These are phyloP conservation scores for Hydrophis major DNA, from an alignment of 2,797 vertebrate species.

Conservation along the genomic window DNA sequence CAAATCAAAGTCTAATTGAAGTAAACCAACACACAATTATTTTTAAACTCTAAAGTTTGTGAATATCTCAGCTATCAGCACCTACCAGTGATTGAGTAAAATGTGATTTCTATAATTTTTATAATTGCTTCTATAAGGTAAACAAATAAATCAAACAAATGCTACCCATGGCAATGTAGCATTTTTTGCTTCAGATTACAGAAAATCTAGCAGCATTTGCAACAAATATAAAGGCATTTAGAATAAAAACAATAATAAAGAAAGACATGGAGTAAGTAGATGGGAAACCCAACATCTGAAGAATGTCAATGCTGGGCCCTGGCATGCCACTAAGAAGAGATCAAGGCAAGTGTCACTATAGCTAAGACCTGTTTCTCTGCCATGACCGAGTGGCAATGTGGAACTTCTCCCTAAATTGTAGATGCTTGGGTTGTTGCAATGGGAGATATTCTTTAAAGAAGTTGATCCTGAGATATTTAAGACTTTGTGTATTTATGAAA, in stretches of 20 bases:
- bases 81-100: background rate
- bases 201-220: background rate
- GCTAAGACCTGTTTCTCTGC: background rate
- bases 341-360: background rate
- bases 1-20: slow-evolving; percentile 21
- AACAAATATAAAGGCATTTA: background rate
- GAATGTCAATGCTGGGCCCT: background rate
- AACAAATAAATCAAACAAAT: background rate
- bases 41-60: background rate
- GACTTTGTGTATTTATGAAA: background rate
- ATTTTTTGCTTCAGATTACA: background rate
- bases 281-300: background rate
- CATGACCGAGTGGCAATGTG: background rate
- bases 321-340: background rate
- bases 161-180: background rate
- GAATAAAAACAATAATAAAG: background rate
- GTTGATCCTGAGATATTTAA: background rate
- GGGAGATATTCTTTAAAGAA: background rate
- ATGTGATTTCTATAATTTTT: background rate
- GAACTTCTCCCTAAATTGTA: background rate
- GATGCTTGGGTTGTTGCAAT: background rate
- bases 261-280: background rate
- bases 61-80: slow-evolving; percentile 24
- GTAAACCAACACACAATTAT: slow-evolving; percentile 1
- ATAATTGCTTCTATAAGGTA: background rate